Conservation (phyloP, 2,888 invertebrate species). For the Schizotus pectinicornis region DNA sequence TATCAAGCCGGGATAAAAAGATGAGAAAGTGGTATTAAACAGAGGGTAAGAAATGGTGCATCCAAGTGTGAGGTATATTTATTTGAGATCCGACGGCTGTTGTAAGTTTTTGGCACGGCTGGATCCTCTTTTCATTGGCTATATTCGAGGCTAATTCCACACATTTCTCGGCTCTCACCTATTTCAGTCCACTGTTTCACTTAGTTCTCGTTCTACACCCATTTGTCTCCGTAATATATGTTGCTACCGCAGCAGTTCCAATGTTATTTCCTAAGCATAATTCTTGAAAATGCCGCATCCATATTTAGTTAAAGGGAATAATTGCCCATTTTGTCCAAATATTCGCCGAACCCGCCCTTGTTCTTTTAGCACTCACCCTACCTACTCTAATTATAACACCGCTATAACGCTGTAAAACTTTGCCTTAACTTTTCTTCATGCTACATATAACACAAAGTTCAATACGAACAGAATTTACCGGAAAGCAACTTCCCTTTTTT, state of each 20-base stretch:
- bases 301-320: conserved; percentile 30
- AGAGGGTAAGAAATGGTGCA: conserved; percentile 40
- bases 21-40: conserved; percentile 42
- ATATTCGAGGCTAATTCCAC: conserved; percentile 39
- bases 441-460: conserved; percentile 21
- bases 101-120: conserved; percentile 35
- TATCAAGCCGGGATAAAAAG: conserved; percentile 39
- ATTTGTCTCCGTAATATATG: conserved; percentile 47
- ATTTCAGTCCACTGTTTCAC: conserved; percentile 47
- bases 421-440: conserved; percentile 23
- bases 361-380: neutral
- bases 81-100: conserved; percentile 42
- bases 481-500: conserved; percentile 1
- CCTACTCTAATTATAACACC: conserved; percentile 7
- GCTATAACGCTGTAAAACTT: conserved; percentile 17
- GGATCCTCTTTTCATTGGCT: conserved; percentile 38
- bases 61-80: conserved; percentile 43
- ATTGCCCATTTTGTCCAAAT: conserved; percentile 21
- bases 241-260: conserved; percentile 40
- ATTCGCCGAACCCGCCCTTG: conserved; percentile 18
- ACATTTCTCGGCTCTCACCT: conserved; percentile 49
- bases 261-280: conserved; percentile 36
- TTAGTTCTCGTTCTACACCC: conserved; percentile 37
- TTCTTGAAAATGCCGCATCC: conserved; percentile 34
- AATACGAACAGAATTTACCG: conserved; percentile 7